Conservation (phyloP, 2,113 vertebrate genomes). For the Serilophus lunatus region DNA sequence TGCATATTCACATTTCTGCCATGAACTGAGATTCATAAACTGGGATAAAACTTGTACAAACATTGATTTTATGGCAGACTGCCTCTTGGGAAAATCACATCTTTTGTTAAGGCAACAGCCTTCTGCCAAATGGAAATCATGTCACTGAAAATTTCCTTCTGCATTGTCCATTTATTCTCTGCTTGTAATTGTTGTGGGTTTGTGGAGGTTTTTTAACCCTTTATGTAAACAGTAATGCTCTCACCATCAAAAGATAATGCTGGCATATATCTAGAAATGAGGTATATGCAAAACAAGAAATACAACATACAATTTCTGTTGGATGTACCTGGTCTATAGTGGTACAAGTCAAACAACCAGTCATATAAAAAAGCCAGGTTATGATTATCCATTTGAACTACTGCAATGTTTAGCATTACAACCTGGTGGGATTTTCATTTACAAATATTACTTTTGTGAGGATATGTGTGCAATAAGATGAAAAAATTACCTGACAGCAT, state of each 20-base stretch:
- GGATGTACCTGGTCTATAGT: not conserved
- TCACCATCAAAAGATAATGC: not conserved
- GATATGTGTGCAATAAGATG: not conserved
- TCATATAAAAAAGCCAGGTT: not conserved
- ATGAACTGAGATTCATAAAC: not conserved
- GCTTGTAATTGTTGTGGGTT: not conserved
- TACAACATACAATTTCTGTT: not conserved
- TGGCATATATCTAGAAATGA: not conserved
- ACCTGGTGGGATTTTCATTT: not conserved
- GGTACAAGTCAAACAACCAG: not conserved
- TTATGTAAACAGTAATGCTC: not conserved
- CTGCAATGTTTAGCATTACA: not conserved
- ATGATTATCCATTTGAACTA: not conserved
- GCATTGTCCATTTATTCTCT: not conserved
- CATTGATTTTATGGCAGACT: not conserved
- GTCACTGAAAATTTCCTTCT: not conserved
- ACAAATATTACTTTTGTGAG: not conserved
- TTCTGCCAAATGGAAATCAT: conserved; percentile 6
- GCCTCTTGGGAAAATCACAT: conserved; percentile 9
- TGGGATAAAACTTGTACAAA: conserved; percentile 10
- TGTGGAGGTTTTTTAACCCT: not conserved
- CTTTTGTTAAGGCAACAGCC: not conserved
- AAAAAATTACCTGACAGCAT: not conserved
- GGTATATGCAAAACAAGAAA: not conserved
- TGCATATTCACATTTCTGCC: not conserved